These are phyloP conservation scores for Cranoglanis bouderius DNA, from an alignment of 2,113 vertebrate genomes.

Conservation along the genomic window DNA sequence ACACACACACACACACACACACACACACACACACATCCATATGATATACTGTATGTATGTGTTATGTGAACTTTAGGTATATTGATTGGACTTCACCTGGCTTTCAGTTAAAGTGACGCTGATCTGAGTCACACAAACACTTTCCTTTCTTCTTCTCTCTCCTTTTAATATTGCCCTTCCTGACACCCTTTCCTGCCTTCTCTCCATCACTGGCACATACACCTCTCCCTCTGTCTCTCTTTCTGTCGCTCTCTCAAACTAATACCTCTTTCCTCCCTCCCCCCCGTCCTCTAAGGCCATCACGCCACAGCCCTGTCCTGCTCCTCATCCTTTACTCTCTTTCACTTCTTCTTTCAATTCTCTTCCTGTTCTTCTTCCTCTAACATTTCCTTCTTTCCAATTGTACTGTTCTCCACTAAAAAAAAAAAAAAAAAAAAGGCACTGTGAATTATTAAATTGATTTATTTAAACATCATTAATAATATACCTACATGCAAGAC, in stretches of 20 bases:
- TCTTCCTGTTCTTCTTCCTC: constrained; percentile 46
- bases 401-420: constrained; percentile 46
- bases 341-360: constrained; percentile 32
- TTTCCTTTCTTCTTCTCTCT: constrained; percentile 60
- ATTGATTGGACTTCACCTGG: constrained; percentile 74
- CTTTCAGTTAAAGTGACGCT: constrained; percentile 74
- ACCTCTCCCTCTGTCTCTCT: constrained; percentile 56
- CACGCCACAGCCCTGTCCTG: background rate
- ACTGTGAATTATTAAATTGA: constrained; percentile 70
- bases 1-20: constrained; percentile 23
- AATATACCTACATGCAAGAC: constrained; percentile 60
- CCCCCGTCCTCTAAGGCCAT: constrained; percentile 23
- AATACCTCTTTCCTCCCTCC: constrained; percentile 55
- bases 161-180: constrained; percentile 57
- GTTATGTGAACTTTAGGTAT: constrained; percentile 64
- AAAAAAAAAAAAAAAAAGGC: constrained; percentile 62
- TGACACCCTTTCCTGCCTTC: constrained; percentile 32
- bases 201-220: constrained; percentile 46
- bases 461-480: constrained; percentile 72
- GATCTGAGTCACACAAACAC: constrained; percentile 68
- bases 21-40: constrained; percentile 17
- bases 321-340: constrained; percentile 39
- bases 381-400: constrained; percentile 40
- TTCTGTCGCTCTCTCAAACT: constrained; percentile 59
- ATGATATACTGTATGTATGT: constrained; percentile 18